Evolutionary conservation across 2,888 invertebrate species (phyloP), one percentile per base, ranked within the genome.

Genomic region (Resseliella maxima): DNA sequence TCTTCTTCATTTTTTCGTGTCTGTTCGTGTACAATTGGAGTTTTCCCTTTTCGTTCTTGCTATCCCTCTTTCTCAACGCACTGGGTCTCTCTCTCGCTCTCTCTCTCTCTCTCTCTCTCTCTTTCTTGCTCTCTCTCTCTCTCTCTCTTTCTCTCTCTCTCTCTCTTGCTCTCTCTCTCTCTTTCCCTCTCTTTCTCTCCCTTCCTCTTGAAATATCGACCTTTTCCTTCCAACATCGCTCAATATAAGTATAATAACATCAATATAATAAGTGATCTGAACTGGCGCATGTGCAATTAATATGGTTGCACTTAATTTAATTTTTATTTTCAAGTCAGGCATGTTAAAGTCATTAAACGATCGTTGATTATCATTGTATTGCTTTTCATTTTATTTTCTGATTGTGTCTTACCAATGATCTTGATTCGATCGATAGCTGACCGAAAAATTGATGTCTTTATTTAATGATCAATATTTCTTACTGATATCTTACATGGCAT

Each of bases 271-370:
- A 35, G 21, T 31, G 31, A 72, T 72, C 72, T 35, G 35, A 72
- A 72, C 72, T 72, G 72, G 72, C 72, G n/a, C 72, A 72, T 72
- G 72, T 72, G 72, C 72, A 72, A 72, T 72, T 72, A 72, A 35
- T 72, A 72, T 35, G 72, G 31, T 72, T 72, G 72, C 72, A 72
- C 72, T 72, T 72, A 72, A 31, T 72, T 72, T 35, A 72, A 72
- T 72, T 72, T 59, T 72, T 72, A 72, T 72, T 72, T 72, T 72
- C 31, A 35, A 72, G 35, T 31, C 72, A 72, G 35, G 27, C 72
- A 72, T 72, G 31, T 72, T 15, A 72, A 72, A 72, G 72, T 31
- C 72, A 72, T 72, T 72, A 72, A 72, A 72, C 31, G 31, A 72
- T 72, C 72, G 72, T 72, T 72, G 72, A 72, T 72, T 72, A 72